These are phyloP conservation scores for Cyprinodon tularosa DNA, from an alignment of 2,113 vertebrate species.

Conservation along the genomic window DNA sequence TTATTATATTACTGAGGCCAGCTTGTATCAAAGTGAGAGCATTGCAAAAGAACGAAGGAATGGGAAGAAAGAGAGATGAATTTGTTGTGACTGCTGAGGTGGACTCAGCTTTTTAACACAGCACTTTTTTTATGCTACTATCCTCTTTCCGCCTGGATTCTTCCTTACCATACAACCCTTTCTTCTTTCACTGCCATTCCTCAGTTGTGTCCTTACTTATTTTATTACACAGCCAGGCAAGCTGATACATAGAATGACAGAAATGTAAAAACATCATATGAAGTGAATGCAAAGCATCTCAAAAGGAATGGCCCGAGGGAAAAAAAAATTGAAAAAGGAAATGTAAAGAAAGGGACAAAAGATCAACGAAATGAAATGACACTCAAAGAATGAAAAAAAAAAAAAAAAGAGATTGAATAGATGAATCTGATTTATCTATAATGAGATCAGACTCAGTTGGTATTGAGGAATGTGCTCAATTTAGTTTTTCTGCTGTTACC, in stretches of 20 bases:
- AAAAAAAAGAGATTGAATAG: constrained; percentile 67
- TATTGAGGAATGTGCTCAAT: constrained; percentile 65
- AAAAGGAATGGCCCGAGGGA: constrained; percentile 1
- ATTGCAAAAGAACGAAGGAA: constrained; percentile 30
- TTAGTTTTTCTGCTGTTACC: constrained; percentile 72
- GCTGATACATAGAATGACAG: constrained; percentile 49
- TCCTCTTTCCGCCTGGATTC: neutral
- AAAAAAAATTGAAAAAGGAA: constrained; percentile 25
- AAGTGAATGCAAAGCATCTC: constrained; percentile 21
- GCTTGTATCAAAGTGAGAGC: constrained; percentile 62
- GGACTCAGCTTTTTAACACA: constrained; percentile 76
- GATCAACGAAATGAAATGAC: constrained; percentile 48
- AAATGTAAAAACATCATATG: constrained; percentile 50
- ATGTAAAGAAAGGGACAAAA: constrained; percentile 27
- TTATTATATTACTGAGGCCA: constrained; percentile 73
- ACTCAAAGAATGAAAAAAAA: constrained; percentile 48
- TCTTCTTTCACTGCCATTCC: constrained; percentile 11
- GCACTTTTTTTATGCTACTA: constrained; percentile 28
- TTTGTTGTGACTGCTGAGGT: constrained; percentile 76
- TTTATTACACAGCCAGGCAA: constrained; percentile 61
- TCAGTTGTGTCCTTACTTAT: constrained; percentile 49
- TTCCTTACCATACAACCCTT: constrained; percentile 17
- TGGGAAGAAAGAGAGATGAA: constrained; percentile 66
- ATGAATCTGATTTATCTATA: constrained; percentile 79
- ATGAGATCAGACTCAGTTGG: constrained; percentile 73